Evolutionary conservation across 2,797 vertebrate species (phyloP), one percentile per base, ranked within the genome.

Genomic region (Eurystomus glaucurus): DNA sequence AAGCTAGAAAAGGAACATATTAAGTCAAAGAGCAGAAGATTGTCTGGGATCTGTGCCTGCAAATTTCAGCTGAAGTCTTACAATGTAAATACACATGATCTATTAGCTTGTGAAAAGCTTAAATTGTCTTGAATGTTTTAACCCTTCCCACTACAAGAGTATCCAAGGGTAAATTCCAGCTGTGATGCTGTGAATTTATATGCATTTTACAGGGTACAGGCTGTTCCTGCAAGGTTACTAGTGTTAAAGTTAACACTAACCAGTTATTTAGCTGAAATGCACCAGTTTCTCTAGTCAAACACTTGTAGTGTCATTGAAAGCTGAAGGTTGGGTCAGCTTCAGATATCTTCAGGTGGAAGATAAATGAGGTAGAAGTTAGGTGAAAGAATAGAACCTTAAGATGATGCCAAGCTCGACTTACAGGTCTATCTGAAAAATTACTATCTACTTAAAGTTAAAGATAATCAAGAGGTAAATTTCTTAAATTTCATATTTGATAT

Each of bases 1-100:
- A 20, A 39, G 45, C 17, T 21, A 14, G 11, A 70, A 71, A 41
- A 85, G 16, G 11, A 71, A 61, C 0, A 0, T 1, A 10, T 2
- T 2, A 37, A 55, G 14, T 10, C 15, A 35, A 51, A 65, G n/a
- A 71, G 37, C 21, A 55, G 41, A 57, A 57, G 35, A 35, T 18
- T 25, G 11, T 4, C 6, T n/a, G 45, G 41, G 85, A 46, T 35
- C 15, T 55, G 12, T 66, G 48, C 14, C 28, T 62, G 29, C 13
- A 84, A 37, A 20, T 70, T 46, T 61, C 66, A 75, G 1, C 16
- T 33, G 9, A 68, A 78, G 29, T 15, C 68, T 70, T 41, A 29
- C 6, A 58, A 37, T 22, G 33, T 23, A 88, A 64, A 58, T 55
- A 7, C 17, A 7, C 14, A 35, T 10, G 10, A 52, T 16, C 22